Percentiles rank a stretch among this genome's conserved stretches.
Evolutionary conservation across 2,888 invertebrate species (phyloP).

Genomic region (Ochropleura leucogaster): DNA sequence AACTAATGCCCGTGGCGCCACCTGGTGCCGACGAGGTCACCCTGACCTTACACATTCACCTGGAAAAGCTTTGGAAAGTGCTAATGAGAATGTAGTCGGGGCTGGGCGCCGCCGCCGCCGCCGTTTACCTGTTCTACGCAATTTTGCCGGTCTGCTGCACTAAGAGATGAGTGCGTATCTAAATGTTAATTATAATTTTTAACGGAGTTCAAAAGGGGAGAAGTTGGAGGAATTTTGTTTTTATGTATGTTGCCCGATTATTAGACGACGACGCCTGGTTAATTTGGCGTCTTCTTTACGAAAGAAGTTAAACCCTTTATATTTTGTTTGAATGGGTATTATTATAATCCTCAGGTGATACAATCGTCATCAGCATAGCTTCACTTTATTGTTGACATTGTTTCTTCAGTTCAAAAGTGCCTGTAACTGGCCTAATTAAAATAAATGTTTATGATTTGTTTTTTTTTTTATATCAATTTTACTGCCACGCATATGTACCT

Average conservation of each 20-base stretch:
- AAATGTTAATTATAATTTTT: neutral
- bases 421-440: too few relatives aligned
- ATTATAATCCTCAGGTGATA: too few relatives aligned
- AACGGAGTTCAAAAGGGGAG: neutral
- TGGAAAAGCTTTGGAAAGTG: conserved; percentile 64
- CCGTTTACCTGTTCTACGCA: neutral
- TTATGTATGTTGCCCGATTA: too few relatives aligned
- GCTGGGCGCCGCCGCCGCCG: neutral
- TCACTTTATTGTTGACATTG: too few relatives aligned
- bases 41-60: conserved; percentile 66
- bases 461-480: neutral
- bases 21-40: conserved; percentile 66
- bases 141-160: conserved; percentile 7
- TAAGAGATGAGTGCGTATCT: neutral
- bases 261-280: too few relatives aligned
- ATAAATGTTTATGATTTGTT: too few relatives aligned
- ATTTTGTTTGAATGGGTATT: too few relatives aligned
- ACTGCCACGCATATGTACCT: neutral
- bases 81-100: conserved; percentile 15
- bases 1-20: conserved; percentile 79
- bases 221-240: too few relatives aligned
- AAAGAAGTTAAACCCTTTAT: too few relatives aligned
- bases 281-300: too few relatives aligned
- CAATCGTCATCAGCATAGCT: too few relatives aligned
- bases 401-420: too few relatives aligned